Base-by-base conservation (phyloP, 2,888 invertebrate genomes). In the Lysandra coridon region DNA sequence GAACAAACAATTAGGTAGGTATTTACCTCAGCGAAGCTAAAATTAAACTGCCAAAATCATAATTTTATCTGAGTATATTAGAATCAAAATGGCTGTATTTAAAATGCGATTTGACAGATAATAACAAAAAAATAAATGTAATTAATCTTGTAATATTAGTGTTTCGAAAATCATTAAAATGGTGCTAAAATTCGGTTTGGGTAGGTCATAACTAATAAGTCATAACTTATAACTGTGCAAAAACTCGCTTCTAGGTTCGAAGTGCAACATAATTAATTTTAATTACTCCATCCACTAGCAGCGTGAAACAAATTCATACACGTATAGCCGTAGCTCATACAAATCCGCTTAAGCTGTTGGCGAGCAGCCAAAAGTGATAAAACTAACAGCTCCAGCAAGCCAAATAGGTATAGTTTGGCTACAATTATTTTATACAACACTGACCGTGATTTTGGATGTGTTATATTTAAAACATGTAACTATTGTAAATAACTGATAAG, bases 341-440 rank as follows among this genome's bases (percentile, higher is more conserved):
- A 64, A 64, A 30, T 30, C 30, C 64, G 12, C 10, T 30, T 23
- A 62, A 30, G 14, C 33, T 69, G 33, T 17, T 69, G 69, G 69
- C 69, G 17, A 69, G 12, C 12, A 30, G 69, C 33, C 69, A 69
- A 69, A 69, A 33, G 69, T 69, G 33, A 69, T 69, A 69, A 69
- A 37, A 14, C 33, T 69, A 33, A 10, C 7, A 33, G 33, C 69
- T 69, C 69, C 69, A 69, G 69, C 69, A 23, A 33, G 69, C 69
- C 33, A 69, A 69, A 69, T 69, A 23, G 23, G 23, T 23, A 69
- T 69, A 69, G 33, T 69, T 33, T 14, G 69, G 69, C 33, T 69
- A 69, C 69, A 17, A 14, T 37, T 33, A 4, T 12, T 69, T 69
- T 14, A 33, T 69, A 33, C 33, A 12, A 33, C 14, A 64, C 12